Evolutionary conservation across 2,113 vertebrate species (phyloP).

Genomic region (Burhinus oedicnemus): DNA sequence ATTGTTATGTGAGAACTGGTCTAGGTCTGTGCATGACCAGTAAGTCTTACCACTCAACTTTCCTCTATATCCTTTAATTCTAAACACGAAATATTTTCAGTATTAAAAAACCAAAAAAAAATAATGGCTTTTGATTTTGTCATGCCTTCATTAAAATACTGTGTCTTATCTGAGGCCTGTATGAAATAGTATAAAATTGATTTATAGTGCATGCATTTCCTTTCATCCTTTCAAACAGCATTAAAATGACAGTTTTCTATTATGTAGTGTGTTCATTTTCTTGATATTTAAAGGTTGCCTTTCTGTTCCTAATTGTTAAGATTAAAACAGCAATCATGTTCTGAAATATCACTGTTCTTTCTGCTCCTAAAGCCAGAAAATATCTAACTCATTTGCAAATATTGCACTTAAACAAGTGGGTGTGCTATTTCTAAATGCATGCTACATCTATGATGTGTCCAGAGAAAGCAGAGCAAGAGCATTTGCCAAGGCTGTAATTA

Average conservation of each 20-base stretch:
- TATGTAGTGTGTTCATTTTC: neutral
- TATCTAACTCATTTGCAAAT: neutral
- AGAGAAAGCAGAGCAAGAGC: neutral
- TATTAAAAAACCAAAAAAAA: neutral
- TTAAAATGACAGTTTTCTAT: constrained; percentile 22
- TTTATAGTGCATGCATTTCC: neutral
- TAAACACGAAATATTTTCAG: neutral
- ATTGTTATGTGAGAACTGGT: neutral
- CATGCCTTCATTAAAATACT: neutral
- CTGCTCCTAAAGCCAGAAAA: neutral
- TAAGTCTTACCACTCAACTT: neutral
- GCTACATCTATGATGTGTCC: neutral
- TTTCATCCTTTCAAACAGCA: constrained; percentile 26
- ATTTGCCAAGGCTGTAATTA: constrained; percentile 18
- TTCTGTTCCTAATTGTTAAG: constrained; percentile 39
- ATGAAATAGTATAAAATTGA: constrained; percentile 14
- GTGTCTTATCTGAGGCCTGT: neutral
- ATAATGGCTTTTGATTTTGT: neutral
- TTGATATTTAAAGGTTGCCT: constrained; percentile 42
- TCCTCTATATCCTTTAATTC: neutral
- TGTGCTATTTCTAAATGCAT: neutral
- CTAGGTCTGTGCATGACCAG: neutral
- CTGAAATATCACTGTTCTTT: constrained; percentile 6
- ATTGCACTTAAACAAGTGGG: neutral
- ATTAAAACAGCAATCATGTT: constrained; percentile 38